phyloP scores from a whole-genome alignment of 2,888 invertebrate species.

The Diachrysia chrysitis region DNA sequence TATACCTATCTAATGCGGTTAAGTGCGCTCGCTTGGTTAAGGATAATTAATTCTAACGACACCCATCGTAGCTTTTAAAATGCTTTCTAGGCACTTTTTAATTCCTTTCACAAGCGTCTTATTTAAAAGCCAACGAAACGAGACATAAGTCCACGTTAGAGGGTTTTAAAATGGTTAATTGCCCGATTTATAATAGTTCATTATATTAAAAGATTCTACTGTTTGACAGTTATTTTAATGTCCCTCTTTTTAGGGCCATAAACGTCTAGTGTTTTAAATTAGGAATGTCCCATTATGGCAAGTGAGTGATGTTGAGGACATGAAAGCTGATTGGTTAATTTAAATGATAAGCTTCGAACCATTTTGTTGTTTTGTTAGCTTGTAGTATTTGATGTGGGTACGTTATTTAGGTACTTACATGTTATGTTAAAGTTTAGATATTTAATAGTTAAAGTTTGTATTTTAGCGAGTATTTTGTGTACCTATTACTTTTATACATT shows the following conservation, averaged over 20 bases:
- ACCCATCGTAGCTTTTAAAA: slow-evolving; percentile 65
- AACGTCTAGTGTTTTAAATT: slow-evolving; percentile 57
- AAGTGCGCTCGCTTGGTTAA: slow-evolving; percentile 68
- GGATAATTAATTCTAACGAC: slow-evolving; percentile 77
- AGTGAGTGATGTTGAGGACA: slow-evolving; percentile 45
- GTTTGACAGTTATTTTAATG: slow-evolving; percentile 62
- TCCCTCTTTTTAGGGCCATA: slow-evolving; percentile 47
- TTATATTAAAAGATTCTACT: slow-evolving; percentile 61
- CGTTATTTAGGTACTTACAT: slow-evolving; percentile 14
- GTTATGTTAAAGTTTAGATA: background rate
- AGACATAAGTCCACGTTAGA: slow-evolving; percentile 75
- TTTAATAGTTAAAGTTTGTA: background rate
- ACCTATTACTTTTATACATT: no score
- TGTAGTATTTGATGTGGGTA: slow-evolving; percentile 15
- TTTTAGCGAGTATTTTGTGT: background rate
- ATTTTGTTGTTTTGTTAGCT: slow-evolving; percentile 15
- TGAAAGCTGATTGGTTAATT: slow-evolving; percentile 49
- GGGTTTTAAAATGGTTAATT: slow-evolving; percentile 75
- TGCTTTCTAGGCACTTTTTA: slow-evolving; percentile 60
- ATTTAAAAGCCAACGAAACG: slow-evolving; percentile 76
- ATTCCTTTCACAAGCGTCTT: slow-evolving; percentile 59
- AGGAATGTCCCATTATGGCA: slow-evolving; percentile 47
- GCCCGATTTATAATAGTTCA: slow-evolving; percentile 75
- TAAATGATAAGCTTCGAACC: slow-evolving; percentile 39
- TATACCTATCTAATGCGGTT: slow-evolving; percentile 52